Percentiles rank a stretch among this genome's conserved stretches.
Evolutionary conservation across 2,888 invertebrate species (phyloP).

Genomic region (Oligia latruncula): DNA sequence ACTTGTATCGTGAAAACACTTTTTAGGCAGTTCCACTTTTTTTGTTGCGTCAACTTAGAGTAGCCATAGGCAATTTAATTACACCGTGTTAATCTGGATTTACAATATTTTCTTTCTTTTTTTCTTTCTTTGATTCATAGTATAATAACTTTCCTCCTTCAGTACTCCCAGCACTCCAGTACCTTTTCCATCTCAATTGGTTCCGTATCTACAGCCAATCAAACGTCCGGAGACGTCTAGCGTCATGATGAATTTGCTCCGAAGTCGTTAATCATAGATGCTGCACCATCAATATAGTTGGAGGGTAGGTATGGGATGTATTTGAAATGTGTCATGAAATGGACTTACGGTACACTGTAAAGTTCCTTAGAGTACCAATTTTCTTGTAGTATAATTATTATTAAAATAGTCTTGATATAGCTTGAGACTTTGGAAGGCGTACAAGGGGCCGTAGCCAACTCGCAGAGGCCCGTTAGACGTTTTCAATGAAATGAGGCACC

Average conservation of each 20-base stretch:
- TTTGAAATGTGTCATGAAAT: constrained; percentile 20
- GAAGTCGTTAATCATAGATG: constrained; percentile 68
- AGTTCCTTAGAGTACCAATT: neutral
- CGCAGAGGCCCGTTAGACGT: too few species aligned
- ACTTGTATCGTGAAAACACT: neutral
- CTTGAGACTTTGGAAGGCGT: too few species aligned
- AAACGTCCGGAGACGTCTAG: constrained; percentile 55
- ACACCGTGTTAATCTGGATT: neutral
- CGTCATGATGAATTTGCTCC: constrained; percentile 69
- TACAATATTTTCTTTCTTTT: neutral
- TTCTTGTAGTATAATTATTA: too few species aligned
- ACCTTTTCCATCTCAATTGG: constrained; percentile 44
- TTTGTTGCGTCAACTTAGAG: neutral
- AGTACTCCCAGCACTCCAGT: constrained; percentile 8
- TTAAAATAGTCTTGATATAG: too few species aligned
- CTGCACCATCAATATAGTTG: constrained; percentile 29
- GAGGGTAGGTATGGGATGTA: neutral
- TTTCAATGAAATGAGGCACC: too few species aligned
- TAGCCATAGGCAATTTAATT: neutral
- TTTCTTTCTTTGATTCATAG: neutral
- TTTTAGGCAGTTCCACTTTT: neutral
- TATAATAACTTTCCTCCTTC: neutral
- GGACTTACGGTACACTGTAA: neutral
- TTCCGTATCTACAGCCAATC: constrained; percentile 59
- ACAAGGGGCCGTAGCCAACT: too few species aligned